Conservation (phyloP, 2,888 invertebrate species). For the Odontomyia ornata region DNA sequence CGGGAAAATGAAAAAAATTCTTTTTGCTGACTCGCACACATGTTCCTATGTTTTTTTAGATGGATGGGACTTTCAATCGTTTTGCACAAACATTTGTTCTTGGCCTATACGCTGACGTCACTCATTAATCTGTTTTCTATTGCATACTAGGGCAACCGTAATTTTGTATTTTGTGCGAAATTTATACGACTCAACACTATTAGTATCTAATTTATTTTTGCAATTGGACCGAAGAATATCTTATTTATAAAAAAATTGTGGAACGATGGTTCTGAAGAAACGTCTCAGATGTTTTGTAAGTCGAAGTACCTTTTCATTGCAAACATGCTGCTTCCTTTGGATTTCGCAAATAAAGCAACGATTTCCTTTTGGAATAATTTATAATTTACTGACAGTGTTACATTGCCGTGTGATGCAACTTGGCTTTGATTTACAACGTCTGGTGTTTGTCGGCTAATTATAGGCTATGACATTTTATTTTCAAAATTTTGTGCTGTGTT, state of each 20-base stretch:
- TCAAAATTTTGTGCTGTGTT: background rate
- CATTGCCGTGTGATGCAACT: too few species aligned
- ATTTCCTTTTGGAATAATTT: too few species aligned
- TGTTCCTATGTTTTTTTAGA: background rate
- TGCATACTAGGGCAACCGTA: background rate
- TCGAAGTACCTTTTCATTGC: background rate
- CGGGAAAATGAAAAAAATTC: slow-evolving; percentile 8
- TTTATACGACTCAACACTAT: background rate
- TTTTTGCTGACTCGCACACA: background rate
- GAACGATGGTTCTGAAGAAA: background rate
- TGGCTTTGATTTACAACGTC: too few species aligned
- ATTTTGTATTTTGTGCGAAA: background rate
- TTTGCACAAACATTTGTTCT: background rate
- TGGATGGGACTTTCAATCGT: background rate
- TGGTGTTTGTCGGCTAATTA: background rate
- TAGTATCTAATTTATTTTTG: background rate
- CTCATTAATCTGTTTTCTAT: slow-evolving; percentile 12
- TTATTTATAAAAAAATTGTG: background rate
- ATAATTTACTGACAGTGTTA: too few species aligned
- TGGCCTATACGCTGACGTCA: slow-evolving; percentile 1
- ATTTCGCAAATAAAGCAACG: too few species aligned
- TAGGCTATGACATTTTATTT: background rate
- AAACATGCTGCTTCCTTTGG: too few species aligned
- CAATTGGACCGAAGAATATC: background rate
- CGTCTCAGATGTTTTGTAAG: background rate